Percentiles rank a stretch among this genome's conserved stretches.
Evolutionary conservation across 2,113 vertebrate species (phyloP).

Genomic region (Mesocricetus auratus): DNA sequence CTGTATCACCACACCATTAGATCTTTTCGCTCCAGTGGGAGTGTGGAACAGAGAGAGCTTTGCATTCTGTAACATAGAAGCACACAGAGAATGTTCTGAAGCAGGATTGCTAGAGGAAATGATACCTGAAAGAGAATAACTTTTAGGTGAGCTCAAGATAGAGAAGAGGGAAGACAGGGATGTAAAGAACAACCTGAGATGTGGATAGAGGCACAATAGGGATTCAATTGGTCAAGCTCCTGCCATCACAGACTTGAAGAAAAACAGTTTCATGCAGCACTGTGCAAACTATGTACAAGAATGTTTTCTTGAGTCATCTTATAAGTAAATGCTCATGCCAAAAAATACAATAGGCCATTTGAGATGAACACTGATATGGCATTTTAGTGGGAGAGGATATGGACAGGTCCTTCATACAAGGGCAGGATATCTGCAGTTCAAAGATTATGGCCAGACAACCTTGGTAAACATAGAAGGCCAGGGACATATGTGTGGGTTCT

Average conservation of each 20-base stretch:
- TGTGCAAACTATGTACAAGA: not conserved
- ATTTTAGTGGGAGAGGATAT: too few species aligned
- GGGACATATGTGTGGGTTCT: rapidly evolving
- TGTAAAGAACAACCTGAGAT: not conserved
- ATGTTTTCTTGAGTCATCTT: not conserved
- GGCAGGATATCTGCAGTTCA: rapidly evolving
- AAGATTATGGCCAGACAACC: not conserved
- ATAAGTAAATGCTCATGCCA: not conserved
- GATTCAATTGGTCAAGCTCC: rapidly evolving
- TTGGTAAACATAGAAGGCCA: rapidly evolving
- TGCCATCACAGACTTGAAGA: rapidly evolving
- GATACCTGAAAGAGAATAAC: not conserved
- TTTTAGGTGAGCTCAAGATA: not conserved
- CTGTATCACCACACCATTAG: not conserved
- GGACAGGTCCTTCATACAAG: not conserved
- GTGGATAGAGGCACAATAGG: rapidly evolving
- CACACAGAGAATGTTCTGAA: not conserved
- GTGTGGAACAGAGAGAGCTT: too few species aligned
- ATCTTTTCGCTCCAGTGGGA: not conserved
- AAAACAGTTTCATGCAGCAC: rapidly evolving
- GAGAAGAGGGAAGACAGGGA: not conserved
- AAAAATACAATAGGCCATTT: not conserved
- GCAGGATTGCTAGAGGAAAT: not conserved
- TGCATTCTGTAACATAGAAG: not conserved
- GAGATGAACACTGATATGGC: not conserved